A percentile compares a stretch with the other conserved stretches of the same genome.
Conservation (phyloP, 2,113 vertebrate species). For the Paratilapia polleni region DNA sequence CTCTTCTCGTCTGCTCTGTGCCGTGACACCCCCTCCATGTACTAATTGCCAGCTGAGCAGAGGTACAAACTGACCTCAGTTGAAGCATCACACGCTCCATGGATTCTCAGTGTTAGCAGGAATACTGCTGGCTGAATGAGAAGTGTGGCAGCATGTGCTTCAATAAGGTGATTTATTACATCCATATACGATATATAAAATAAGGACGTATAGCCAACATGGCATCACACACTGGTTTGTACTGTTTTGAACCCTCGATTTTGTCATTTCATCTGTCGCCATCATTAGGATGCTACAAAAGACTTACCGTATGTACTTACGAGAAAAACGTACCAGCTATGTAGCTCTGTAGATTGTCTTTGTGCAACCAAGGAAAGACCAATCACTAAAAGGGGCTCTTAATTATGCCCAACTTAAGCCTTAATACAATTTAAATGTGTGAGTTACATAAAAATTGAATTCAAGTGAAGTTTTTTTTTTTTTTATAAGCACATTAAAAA, state of each 20-base stretch:
- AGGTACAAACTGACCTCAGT: slow-evolving; percentile 30
- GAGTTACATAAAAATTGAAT: no score
- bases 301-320: neutral
- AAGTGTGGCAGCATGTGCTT: neutral
- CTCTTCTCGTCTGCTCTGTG: neutral
- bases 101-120: neutral
- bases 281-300: neutral
- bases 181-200: neutral
- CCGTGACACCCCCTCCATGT: slow-evolving; percentile 27
- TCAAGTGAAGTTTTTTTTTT: no score
- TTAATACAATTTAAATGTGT: no score
- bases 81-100: neutral
- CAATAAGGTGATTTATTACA: neutral
- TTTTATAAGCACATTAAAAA: no score
- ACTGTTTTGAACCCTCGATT: no score
- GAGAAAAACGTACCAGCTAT: neutral
- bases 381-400: neutral
- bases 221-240: no score
- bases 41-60: slow-evolving; percentile 11
- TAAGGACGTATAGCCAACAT: no score
- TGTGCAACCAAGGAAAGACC: neutral
- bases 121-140: neutral
- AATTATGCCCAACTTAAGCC: no score
- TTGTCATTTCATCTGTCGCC: neutral
- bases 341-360: neutral